Conservation (phyloP, 2,888 invertebrate species). For the Pantelozetes paolii region DNA sequence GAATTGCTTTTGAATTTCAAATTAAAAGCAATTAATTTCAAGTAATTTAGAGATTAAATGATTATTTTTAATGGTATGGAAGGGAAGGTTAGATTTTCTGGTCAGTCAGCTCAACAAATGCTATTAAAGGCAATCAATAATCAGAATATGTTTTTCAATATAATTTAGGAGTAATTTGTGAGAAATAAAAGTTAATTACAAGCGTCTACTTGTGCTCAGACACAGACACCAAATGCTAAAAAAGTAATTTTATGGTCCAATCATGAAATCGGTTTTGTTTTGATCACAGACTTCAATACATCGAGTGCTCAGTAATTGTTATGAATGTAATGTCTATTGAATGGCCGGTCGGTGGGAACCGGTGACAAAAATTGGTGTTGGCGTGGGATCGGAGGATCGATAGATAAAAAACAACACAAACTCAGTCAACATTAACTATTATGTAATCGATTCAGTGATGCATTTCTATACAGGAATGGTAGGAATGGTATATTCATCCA, state of each 20-base stretch:
- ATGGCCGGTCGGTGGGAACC: constrained; percentile 27
- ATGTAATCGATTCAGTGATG: constrained; percentile 32
- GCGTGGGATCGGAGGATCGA: constrained; percentile 1
- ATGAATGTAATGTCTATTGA: constrained; percentile 6
- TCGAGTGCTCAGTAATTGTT: constrained; percentile 4
- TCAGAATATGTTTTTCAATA: not conserved
- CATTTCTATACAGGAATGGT: not conserved
- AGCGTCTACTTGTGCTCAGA: not conserved
- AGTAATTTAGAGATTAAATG: not conserved
- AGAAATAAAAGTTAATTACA: constrained; percentile 9
- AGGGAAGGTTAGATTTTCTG: not conserved
- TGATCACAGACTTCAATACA: not conserved
- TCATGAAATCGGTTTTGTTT: constrained; percentile 3
- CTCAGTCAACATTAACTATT: constrained; percentile 28
- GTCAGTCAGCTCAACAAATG: not conserved
- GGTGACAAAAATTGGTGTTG: not conserved
- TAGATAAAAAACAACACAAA: constrained; percentile 19
- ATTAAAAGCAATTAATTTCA: too few species aligned
- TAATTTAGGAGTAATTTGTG: not conserved
- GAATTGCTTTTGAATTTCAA: not conserved
- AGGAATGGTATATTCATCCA: not conserved
- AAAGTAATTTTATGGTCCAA: not conserved
- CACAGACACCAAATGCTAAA: not conserved
- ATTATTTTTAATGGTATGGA: not conserved
- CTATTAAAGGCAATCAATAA: not conserved